Percentiles rank a stretch among this genome's conserved stretches.
Evolutionary conservation across 2,888 invertebrate genomes (phyloP).

Genomic region (Thereva nobilitata): DNA sequence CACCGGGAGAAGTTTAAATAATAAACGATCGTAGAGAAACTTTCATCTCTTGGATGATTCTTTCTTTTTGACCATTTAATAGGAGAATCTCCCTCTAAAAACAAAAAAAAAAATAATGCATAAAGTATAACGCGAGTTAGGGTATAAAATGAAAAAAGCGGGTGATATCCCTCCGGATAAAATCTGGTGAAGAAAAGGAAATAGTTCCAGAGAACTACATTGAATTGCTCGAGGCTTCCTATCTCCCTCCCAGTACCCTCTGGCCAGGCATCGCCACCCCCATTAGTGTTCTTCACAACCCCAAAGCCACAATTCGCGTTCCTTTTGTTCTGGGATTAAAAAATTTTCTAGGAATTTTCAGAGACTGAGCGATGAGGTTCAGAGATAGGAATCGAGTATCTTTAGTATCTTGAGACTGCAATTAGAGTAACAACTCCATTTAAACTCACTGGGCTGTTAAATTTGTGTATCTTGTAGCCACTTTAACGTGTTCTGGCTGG

Average conservation of each 20-base stretch:
- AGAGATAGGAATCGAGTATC: constrained; percentile 31
- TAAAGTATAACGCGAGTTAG: neutral
- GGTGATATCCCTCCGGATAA: constrained; percentile 16
- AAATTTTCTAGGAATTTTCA: constrained; percentile 20
- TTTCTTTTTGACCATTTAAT: constrained; percentile 27
- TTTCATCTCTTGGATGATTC: constrained; percentile 18
- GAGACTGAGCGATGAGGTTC: constrained; percentile 2
- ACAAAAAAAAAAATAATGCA: constrained; percentile 3
- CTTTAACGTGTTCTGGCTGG: no score
- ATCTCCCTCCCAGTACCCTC: neutral
- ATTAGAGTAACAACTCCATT: constrained; percentile 26
- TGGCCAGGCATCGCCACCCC: no score
- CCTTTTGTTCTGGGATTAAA: constrained; percentile 29
- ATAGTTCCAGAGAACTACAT: constrained; percentile 21
- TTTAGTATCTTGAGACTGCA: constrained; percentile 24
- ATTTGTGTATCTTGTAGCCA: constrained; percentile 2
- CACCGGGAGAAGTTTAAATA: constrained; percentile 34
- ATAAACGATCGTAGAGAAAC: constrained; percentile 26
- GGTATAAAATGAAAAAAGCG: constrained; percentile 28
- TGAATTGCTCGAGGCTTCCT: constrained; percentile 27
- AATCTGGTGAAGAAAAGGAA: constrained; percentile 22
- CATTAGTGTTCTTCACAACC: no score
- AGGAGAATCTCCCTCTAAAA: constrained; percentile 2
- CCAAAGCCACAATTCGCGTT: constrained; percentile 7
- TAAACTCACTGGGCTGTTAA: constrained; percentile 13